Evolutionary conservation across 2,797 vertebrate species (phyloP).

Genomic region (Psittacula echo): DNA sequence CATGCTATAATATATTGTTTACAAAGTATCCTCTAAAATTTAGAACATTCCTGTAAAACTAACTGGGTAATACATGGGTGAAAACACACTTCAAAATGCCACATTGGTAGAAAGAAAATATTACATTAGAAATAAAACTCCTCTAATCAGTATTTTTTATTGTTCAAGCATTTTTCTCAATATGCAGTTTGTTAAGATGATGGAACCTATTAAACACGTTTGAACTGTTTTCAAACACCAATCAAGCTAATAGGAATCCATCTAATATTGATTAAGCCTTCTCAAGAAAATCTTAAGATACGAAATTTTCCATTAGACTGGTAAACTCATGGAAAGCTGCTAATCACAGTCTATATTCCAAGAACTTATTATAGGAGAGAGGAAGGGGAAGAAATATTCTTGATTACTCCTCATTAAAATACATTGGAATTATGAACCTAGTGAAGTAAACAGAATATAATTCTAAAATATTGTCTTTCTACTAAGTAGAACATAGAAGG

Average conservation of each 20-base stretch:
- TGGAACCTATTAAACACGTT: neutral
- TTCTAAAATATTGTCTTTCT: neutral
- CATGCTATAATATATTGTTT: neutral
- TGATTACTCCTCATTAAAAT: neutral
- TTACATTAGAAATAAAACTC: neutral
- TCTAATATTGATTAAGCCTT: neutral
- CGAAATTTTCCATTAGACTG: neutral
- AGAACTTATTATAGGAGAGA: neutral
- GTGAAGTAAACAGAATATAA: neutral
- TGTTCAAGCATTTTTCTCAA: neutral
- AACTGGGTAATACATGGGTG: neutral
- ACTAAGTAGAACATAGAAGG: neutral
- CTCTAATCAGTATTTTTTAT: neutral
- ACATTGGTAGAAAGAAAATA: neutral
- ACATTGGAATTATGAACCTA: neutral
- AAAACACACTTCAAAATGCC: conserved; percentile 8
- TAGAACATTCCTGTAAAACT: neutral
- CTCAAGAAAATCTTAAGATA: neutral
- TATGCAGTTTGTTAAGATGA: neutral
- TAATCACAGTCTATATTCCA: neutral
- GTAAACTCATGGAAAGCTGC: neutral
- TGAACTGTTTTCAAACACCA: neutral
- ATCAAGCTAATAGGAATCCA: neutral
- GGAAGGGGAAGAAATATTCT: neutral
- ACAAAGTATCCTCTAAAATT: neutral